Conservation (phyloP, 2,888 invertebrate species). For the Gerris lacustris region DNA sequence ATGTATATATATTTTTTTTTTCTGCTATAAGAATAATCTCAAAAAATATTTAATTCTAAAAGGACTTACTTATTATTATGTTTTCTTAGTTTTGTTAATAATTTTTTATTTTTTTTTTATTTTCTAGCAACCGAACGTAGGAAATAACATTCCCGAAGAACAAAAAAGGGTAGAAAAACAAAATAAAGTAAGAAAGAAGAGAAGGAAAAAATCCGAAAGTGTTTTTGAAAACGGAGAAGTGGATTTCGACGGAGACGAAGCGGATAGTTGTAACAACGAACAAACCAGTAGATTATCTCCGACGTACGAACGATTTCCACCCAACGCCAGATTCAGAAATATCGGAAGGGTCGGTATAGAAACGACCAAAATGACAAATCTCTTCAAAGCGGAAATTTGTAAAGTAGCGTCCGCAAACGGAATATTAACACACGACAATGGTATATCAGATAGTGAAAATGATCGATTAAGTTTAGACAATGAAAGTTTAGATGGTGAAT, state of each 20-base stretch:
- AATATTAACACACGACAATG: neutral
- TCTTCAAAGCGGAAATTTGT: too few relatives aligned
- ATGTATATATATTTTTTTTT: too few relatives aligned
- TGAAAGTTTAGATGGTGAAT: neutral
- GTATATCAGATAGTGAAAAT: neutral
- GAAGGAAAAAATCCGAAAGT: constrained; percentile 6
- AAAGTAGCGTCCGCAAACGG: too few relatives aligned
- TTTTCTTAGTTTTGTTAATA: too few relatives aligned
- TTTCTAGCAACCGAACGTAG: neutral
- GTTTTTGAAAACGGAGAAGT: neutral
- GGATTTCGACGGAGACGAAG: neutral
- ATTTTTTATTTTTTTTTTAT: neutral
- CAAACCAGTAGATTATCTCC: neutral
- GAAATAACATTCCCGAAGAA: neutral
- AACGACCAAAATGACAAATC: neutral
- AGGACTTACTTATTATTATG: too few relatives aligned
- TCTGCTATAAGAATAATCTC: too few relatives aligned
- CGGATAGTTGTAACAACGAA: neutral
- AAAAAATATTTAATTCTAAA: too few relatives aligned
- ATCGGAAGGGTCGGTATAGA: neutral
- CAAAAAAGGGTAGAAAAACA: constrained; percentile 8
- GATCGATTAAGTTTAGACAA: neutral
- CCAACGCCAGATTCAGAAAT: neutral
- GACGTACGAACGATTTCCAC: neutral
- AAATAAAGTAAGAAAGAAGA: neutral